phyloP scores from a whole-genome alignment of 2,113 vertebrate species.

The Toxotes chatareus region DNA sequence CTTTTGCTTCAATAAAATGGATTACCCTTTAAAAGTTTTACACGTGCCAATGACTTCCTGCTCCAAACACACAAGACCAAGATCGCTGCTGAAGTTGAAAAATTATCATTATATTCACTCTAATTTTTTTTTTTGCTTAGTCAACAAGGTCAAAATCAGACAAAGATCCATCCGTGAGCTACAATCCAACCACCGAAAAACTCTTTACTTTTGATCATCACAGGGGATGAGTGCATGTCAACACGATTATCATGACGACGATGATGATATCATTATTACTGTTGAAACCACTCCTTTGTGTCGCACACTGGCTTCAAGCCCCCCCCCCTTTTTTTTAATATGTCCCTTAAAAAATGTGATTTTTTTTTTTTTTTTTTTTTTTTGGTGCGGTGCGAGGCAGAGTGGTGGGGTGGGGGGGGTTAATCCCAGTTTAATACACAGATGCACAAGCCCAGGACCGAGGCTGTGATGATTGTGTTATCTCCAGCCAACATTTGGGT shows the following conservation, averaged over 20 bases:
- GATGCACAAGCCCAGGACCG: slow-evolving; percentile 88
- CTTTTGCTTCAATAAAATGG: background rate
- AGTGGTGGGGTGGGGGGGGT: slow-evolving; percentile 85
- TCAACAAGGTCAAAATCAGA: background rate
- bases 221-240: background rate
- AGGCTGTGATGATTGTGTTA: slow-evolving; percentile 93
- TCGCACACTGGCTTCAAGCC: slow-evolving; percentile 1
- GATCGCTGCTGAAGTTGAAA: background rate
- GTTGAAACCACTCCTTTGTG: slow-evolving; percentile 1
- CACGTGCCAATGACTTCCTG: background rate
- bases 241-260: background rate
- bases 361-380: slow-evolving; percentile 61
- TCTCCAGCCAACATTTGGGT: slow-evolving; percentile 96
- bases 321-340: slow-evolving; percentile 71
- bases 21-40: no score
- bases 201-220: background rate
- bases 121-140: background rate
- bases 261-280: background rate
- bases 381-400: slow-evolving; percentile 84
- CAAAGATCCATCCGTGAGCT: background rate
- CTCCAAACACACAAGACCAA: background rate
- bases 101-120: no score
- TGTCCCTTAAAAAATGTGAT: slow-evolving; percentile 85
- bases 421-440: slow-evolving; percentile 96
- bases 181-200: background rate